These are phyloP conservation scores for Ectemnius continuus DNA, from an alignment of 2,888 invertebrate species.

Conservation along the genomic window DNA sequence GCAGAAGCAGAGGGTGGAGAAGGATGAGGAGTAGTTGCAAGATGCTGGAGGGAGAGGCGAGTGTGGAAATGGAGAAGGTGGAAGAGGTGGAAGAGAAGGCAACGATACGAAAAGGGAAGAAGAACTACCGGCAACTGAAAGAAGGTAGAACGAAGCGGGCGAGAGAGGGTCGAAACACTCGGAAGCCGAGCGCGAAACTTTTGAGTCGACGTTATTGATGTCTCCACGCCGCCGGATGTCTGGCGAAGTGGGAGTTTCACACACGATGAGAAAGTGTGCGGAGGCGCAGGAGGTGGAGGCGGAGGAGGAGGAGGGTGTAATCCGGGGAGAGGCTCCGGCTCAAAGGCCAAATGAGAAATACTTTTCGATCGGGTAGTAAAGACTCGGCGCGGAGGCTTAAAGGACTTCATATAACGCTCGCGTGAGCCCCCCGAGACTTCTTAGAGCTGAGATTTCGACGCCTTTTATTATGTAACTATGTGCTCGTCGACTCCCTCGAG, in stretches of 20 bases:
- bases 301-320: conserved; percentile 53
- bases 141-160: conserved; percentile 12
- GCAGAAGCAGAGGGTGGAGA: not conserved
- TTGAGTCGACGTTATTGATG: conserved; percentile 62
- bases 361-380: conserved; percentile 69
- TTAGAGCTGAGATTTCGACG: conserved; percentile 62
- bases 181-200: conserved; percentile 55
- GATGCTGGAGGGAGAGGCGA: not conserved
- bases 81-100: not conserved
- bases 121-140: not conserved
- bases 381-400: conserved; percentile 50
- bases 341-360: conserved; percentile 76
- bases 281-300: not conserved
- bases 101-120: not conserved
- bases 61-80: conserved; percentile 9
- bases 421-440: conserved; percentile 53
- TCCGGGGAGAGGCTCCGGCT: conserved; percentile 65
- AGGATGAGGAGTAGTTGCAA: not conserved
- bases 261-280: not conserved
- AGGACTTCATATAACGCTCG: conserved; percentile 68
- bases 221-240: conserved; percentile 56
- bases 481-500: conserved; percentile 18
- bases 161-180: conserved; percentile 48
- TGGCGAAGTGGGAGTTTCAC: conserved; percentile 25
- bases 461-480: conserved; percentile 62